These are phyloP conservation scores for Heteronetta atricapilla DNA, from an alignment of 2,113 vertebrate species.

Conservation along the genomic window DNA sequence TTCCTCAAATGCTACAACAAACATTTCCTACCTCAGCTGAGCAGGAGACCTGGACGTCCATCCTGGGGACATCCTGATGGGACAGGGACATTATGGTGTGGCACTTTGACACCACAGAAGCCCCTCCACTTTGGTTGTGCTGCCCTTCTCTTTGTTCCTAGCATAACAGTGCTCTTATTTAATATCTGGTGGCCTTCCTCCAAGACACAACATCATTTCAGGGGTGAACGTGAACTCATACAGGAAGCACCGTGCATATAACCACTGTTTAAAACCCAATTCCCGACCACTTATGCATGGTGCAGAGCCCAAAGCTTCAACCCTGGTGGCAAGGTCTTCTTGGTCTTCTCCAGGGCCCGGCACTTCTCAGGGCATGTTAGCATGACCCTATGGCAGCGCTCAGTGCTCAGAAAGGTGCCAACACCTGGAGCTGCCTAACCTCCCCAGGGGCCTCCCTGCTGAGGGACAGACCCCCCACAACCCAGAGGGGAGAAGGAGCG, in stretches of 20 bases:
- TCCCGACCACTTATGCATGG: accelerated
- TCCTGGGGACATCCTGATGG: background rate
- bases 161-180: background rate
- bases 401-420: background rate
- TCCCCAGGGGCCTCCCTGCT: background rate
- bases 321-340: background rate
- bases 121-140: background rate
- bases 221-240: background rate
- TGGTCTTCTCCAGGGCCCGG: background rate
- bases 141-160: background rate
- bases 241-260: background rate
- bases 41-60: background rate
- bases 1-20: background rate
- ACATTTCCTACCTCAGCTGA: background rate
- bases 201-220: background rate
- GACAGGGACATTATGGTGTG: background rate
- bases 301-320: background rate
- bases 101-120: background rate
- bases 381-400: background rate
- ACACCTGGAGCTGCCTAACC: background rate
- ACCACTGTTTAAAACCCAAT: background rate
- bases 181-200: background rate
- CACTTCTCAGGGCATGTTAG: background rate
- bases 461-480: background rate
- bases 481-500: background rate